These are phyloP conservation scores for Trissolcus japonicus DNA, from an alignment of 2,888 invertebrate species.

Conservation along the genomic window DNA sequence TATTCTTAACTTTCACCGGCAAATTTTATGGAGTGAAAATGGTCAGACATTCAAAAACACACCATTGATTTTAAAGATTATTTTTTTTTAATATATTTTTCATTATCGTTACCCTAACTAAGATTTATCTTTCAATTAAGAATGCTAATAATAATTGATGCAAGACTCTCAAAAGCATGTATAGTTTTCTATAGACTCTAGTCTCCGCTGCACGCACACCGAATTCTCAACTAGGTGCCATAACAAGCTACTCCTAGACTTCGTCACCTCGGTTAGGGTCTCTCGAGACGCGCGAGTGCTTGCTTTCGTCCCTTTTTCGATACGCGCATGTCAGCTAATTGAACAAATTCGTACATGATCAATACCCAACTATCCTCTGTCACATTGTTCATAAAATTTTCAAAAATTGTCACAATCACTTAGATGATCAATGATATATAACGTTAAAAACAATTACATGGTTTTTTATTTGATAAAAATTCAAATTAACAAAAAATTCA, in stretches of 20 bases:
- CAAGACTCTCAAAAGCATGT: slow-evolving; percentile 45
- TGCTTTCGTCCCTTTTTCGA: slow-evolving; percentile 65
- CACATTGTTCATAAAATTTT: no score
- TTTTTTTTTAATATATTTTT: no score
- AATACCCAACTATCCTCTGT: slow-evolving; percentile 23
- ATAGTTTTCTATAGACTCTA: slow-evolving; percentile 38
- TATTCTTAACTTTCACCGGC: no score
- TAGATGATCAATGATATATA: no score
- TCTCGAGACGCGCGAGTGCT: slow-evolving; percentile 69
- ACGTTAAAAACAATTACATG: no score
- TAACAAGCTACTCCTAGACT: slow-evolving; percentile 69
- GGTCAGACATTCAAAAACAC: no score
- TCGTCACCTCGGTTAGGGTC: slow-evolving; percentile 66
- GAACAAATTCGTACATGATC: slow-evolving; percentile 23
- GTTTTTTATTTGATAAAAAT: no score
- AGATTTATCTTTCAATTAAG: not conserved
- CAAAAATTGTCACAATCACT: no score
- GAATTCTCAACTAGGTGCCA: slow-evolving; percentile 64
- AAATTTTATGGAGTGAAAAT: no score
- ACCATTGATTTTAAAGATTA: no score
- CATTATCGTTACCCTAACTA: not conserved
- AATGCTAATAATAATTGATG: slow-evolving; percentile 52
- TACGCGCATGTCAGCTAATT: slow-evolving; percentile 50
- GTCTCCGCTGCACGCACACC: slow-evolving; percentile 48
- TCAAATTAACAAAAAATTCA: no score